A percentile compares a stretch with the other conserved stretches of the same genome.
These are phyloP conservation scores for Tympanoctomys barrerae DNA, from an alignment of 2,797 vertebrate species.

Conservation along the genomic window DNA sequence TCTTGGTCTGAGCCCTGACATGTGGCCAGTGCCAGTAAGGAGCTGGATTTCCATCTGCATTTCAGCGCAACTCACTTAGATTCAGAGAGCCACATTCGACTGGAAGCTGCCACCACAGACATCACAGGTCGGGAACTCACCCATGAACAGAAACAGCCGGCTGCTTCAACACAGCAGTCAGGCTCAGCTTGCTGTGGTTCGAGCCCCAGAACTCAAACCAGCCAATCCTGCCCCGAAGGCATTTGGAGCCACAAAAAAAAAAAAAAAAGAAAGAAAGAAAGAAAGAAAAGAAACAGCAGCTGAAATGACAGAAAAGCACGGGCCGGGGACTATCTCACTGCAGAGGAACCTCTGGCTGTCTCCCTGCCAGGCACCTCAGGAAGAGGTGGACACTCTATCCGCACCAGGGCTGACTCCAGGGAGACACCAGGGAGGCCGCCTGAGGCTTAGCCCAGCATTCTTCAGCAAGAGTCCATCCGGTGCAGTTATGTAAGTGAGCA, in stretches of 20 bases:
- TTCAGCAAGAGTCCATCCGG: neutral
- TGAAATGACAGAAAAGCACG: neutral
- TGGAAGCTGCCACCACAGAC: neutral
- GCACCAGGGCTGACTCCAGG: neutral
- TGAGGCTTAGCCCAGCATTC: neutral
- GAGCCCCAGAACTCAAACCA: too few species aligned
- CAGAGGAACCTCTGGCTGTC: neutral
- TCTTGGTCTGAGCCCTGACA: neutral
- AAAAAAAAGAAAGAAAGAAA: too few species aligned
- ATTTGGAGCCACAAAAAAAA: too few species aligned
- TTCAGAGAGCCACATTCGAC: neutral
- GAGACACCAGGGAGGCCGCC: too few species aligned
- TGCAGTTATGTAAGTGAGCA: neutral
- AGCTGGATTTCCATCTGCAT: neutral
- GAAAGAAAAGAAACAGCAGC: neutral
- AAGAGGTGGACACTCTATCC: neutral
- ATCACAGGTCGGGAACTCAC: neutral
- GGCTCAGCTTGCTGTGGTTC: too few species aligned
- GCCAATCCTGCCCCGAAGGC: too few species aligned
- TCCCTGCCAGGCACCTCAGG: accelerated
- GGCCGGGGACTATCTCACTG: neutral
- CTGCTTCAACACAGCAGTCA: too few species aligned
- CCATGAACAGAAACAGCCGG: neutral
- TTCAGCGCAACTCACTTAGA: neutral
- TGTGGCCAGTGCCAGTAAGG: neutral